Evolutionary conservation across 2,113 vertebrate genomes (phyloP).

Genomic region (Climacteris rufus): DNA sequence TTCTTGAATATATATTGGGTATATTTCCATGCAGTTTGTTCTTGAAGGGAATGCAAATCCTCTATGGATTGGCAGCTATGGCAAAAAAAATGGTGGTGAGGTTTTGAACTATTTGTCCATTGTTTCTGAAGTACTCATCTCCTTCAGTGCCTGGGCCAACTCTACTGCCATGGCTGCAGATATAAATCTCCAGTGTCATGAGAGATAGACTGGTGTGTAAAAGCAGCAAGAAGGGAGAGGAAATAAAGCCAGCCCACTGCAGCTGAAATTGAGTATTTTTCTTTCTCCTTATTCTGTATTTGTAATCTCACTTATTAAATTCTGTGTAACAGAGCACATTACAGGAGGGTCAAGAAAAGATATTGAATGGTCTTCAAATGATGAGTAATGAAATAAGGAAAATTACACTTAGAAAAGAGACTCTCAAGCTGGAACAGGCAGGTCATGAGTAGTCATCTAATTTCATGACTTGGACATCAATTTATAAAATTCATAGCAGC

Average conservation of each 20-base stretch:
- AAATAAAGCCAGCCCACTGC: constrained; percentile 4
- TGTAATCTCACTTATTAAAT: constrained; percentile 39
- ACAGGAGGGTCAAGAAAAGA: constrained; percentile 2
- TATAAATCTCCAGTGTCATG: not conserved
- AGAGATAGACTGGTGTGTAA: not conserved
- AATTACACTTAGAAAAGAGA: constrained; percentile 29
- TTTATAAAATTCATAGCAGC: not conserved
- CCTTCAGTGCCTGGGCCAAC: not conserved
- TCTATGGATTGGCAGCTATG: not conserved
- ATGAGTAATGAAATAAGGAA: constrained; percentile 39
- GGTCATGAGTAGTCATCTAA: not conserved
- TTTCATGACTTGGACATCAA: constrained; percentile 20
- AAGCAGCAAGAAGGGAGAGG: not conserved
- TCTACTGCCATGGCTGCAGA: not conserved
- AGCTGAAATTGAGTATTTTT: not conserved
- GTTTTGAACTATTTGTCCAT: not conserved
- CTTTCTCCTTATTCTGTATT: not conserved
- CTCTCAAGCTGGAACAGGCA: not conserved
- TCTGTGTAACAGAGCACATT: not conserved
- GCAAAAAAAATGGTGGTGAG: not conserved
- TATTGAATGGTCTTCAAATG: constrained; percentile 17
- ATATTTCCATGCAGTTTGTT: not conserved
- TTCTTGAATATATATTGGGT: not conserved
- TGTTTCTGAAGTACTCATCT: constrained; percentile 1
- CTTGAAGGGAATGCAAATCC: not conserved